phyloP scores from a whole-genome alignment of 2,797 vertebrate species.

The Siniperca undulata region DNA sequence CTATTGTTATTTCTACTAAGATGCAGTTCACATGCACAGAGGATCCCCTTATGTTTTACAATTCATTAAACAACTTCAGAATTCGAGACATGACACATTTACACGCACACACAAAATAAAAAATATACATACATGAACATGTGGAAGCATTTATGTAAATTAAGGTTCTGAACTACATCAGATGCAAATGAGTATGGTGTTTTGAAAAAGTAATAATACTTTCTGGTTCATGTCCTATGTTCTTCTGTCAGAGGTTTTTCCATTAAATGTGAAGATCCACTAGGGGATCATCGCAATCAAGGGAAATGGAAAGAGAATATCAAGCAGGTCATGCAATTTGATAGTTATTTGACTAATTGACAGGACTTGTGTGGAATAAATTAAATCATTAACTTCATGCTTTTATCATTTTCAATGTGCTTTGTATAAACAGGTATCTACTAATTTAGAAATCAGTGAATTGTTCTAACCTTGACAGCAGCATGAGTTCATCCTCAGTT shows the following conservation, averaged over 20 bases:
- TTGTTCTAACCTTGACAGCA: background rate
- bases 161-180: background rate
- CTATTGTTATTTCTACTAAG: background rate
- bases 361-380: background rate
- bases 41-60: background rate
- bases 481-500: background rate
- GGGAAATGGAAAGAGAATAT: background rate
- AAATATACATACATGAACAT: background rate
- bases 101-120: background rate
- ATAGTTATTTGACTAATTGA: background rate
- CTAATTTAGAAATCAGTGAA: background rate
- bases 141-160: background rate
- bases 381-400: background rate
- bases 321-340: background rate
- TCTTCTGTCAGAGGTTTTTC: background rate
- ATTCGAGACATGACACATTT: background rate
- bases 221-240: background rate
- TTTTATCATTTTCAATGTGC: background rate
- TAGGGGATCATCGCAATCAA: background rate
- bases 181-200: background rate
- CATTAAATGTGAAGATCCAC: background rate
- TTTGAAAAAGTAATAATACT: background rate
- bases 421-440: background rate
- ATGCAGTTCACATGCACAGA: background rate
- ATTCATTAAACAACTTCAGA: background rate